Percentiles rank a stretch among this genome's conserved stretches.
Evolutionary conservation across 2,113 vertebrate species (phyloP).

Genomic region (Tragelaphus imberbis): DNA sequence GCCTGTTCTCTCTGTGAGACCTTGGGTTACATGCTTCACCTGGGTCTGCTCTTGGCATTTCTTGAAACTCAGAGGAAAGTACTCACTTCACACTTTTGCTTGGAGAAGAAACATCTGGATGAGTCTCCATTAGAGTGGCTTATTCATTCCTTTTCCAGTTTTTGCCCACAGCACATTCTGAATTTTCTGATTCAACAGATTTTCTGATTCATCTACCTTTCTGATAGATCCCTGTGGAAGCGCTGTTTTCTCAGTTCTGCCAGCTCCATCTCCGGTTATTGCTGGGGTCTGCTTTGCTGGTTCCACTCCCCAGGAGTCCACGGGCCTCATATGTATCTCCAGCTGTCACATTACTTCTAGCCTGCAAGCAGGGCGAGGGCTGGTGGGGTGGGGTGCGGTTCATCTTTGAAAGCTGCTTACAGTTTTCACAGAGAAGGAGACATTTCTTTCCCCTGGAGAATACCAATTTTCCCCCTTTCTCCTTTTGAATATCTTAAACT

Average conservation of each 20-base stretch:
- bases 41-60: background rate
- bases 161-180: background rate
- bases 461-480: background rate
- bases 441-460: background rate
- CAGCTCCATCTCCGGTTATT: background rate
- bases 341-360: background rate
- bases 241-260: background rate
- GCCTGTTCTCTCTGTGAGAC: background rate
- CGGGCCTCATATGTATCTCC: no score
- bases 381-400: accelerated
- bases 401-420: background rate
- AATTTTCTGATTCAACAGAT: background rate
- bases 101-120: background rate
- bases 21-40: background rate
- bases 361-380: accelerated
- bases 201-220: background rate
- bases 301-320: background rate
- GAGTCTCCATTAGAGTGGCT: background rate
- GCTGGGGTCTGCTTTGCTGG: background rate
- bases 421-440: background rate
- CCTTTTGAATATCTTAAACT: background rate
- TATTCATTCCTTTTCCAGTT: background rate
- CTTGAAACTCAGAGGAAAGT: background rate
- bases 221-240: background rate
- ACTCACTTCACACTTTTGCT: background rate